Evolutionary conservation across 2,797 vertebrate species (phyloP), one percentile per base, ranked within the genome.

Genomic region (Heliangelus exortis): DNA sequence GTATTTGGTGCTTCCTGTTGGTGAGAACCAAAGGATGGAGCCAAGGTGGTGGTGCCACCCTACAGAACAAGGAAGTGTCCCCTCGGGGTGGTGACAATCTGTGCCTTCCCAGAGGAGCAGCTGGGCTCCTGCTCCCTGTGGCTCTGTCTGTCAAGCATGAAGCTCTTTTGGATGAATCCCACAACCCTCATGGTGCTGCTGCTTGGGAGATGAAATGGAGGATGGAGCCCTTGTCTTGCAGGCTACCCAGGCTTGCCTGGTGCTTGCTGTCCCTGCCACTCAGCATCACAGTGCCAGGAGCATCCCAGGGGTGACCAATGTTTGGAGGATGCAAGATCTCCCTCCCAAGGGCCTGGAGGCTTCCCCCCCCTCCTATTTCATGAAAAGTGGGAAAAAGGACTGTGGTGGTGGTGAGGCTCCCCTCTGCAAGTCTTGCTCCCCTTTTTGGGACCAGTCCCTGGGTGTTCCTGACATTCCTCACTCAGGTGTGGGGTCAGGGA

Each of bases 361-460:
- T 50, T 50, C 23, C 23, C 39, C 39, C 36, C 34, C 8, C 3
- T 18, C 8, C 2, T 9, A 2, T 58, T 81, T 54, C 25, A 6
- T 2, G 9, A 66, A 10, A 7, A 12, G 3, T 33, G 9, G 61
- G 53, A n/a, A 26, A 33, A 48, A 91, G 31, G 33, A 29, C 22
- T 0, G 1, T 10, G 47, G 47, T 17, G 47, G 16, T 15, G 55
- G 29, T 25, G 57, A 41, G 16, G 39, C 10, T 68, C 80, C 39
- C 7, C 76, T 67, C 87, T 20, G 33, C 69, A 13, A 23, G 31
- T 20, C 43, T 76, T 25, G 6, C 6, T 74, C 31, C 47, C 19
- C 22, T 39, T 48, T n/a, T 51, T 68, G 21, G 2, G 3, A 28
- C 62, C 3, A 1, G 12, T 7, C 0, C 1, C 65, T 21, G 58